Evolutionary conservation across 2,113 vertebrate genomes (phyloP).

Genomic region (Ptychochromis oligacanthus): DNA sequence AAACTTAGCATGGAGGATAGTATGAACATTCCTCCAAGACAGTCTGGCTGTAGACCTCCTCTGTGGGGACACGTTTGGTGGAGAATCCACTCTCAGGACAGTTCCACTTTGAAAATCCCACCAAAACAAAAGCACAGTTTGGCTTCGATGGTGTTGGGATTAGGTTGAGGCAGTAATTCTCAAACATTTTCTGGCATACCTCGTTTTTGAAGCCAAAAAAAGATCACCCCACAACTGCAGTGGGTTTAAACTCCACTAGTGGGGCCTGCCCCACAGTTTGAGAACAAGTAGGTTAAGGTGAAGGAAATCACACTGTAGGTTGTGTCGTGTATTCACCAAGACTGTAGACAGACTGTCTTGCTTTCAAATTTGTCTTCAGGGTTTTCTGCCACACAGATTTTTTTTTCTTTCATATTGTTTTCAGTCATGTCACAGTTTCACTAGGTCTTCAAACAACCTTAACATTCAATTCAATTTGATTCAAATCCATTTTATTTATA

Average conservation of each 20-base stretch:
- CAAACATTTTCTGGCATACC: neutral
- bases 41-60: no score
- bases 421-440: neutral
- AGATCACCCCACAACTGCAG: neutral
- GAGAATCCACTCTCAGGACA: no score
- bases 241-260: neutral
- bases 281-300: neutral
- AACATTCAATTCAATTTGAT: no score
- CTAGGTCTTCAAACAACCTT: neutral
- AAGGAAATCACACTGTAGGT: neutral
- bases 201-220: neutral
- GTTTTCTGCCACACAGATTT: neutral
- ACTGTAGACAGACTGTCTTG: neutral
- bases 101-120: no score
- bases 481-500: no score
- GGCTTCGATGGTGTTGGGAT: neutral
- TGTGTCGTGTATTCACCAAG: neutral
- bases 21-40: slow-evolving; percentile 5
- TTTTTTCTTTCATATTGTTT: neutral
- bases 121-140: no score
- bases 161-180: neutral
- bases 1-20: slow-evolving; percentile 10
- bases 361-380: neutral
- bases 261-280: neutral
- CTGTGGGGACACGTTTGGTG: no score